Conservation (phyloP, 2,113 vertebrate genomes). For the Bettongia penicillata region DNA sequence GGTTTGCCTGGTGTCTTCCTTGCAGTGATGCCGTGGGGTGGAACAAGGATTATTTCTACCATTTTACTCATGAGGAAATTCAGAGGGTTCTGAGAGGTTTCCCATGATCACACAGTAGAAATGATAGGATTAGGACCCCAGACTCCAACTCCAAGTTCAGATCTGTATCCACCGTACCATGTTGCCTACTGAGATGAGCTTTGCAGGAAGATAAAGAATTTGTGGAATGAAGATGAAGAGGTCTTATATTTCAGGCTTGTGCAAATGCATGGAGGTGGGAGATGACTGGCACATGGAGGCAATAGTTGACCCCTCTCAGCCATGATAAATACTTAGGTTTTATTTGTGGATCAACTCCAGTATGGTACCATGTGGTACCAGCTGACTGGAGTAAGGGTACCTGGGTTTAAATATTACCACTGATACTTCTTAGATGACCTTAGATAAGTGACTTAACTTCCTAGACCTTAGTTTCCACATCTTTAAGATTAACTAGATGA, state of each 20-base stretch:
- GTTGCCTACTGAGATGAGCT: too few relatives aligned
- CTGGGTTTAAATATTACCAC: too few relatives aligned
- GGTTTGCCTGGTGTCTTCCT: too few relatives aligned
- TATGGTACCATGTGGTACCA: too few relatives aligned
- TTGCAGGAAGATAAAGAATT: not conserved
- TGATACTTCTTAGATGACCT: not conserved
- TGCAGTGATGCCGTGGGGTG: too few relatives aligned
- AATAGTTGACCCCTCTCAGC: not conserved
- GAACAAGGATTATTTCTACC: too few relatives aligned
- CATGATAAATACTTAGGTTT: not conserved
- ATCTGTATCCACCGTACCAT: not conserved
- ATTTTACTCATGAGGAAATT: too few relatives aligned
- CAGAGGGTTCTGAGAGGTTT: too few relatives aligned
- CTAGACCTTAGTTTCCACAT: not conserved
- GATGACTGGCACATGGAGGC: not conserved
- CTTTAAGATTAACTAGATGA: not conserved
- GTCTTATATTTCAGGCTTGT: not conserved
- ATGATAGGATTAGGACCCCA: not conserved
- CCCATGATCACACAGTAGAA: too few relatives aligned
- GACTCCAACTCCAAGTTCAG: not conserved
- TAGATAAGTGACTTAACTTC: not conserved
- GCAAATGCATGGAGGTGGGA: not conserved
- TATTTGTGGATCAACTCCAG: not conserved
- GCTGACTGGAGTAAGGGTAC: too few relatives aligned
- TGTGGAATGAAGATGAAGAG: not conserved